Evolutionary conservation across 2,888 invertebrate species (phyloP).

Genomic region (Apodemia mormo): DNA sequence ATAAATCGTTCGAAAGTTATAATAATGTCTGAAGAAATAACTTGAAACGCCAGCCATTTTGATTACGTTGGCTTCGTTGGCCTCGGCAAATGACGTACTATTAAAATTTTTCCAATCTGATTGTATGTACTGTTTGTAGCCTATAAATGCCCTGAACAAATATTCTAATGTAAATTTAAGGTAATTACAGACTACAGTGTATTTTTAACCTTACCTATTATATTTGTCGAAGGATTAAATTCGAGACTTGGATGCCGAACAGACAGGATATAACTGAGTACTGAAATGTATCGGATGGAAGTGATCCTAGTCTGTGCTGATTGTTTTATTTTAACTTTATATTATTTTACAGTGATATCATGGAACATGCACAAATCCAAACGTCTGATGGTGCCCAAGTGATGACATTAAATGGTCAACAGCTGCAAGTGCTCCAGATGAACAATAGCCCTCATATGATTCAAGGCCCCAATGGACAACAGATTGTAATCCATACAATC

Average conservation of each 20-base stretch:
- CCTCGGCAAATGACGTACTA: conserved; percentile 65
- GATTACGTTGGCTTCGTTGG: conserved; percentile 64
- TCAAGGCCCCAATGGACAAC: conserved; percentile 85
- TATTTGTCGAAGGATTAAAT: too few relatives aligned
- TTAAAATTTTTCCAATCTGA: neutral
- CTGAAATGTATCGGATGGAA: too few relatives aligned
- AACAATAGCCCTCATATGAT: conserved; percentile 81
- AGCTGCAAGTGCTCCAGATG: conserved; percentile 83
- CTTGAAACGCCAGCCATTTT: conserved; percentile 75
- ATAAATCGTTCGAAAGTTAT: conserved; percentile 40
- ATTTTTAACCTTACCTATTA: too few relatives aligned
- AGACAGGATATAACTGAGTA: too few relatives aligned
- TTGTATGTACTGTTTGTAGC: neutral
- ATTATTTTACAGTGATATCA: conserved; percentile 44
- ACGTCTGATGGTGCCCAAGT: conserved; percentile 84
- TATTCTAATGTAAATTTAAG: neutral
- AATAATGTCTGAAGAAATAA: conserved; percentile 53
- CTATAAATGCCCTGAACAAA: neutral
- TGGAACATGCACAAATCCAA: conserved; percentile 82
- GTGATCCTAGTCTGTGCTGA: too few relatives aligned
- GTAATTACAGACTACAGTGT: neutral
- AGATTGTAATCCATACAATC: conserved; percentile 86
- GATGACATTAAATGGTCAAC: conserved; percentile 83
- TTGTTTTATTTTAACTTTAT: neutral
- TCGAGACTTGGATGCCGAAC: too few relatives aligned